phyloP scores from a whole-genome alignment of 2,113 vertebrate genomes.

The Falcunculus frontatus region DNA sequence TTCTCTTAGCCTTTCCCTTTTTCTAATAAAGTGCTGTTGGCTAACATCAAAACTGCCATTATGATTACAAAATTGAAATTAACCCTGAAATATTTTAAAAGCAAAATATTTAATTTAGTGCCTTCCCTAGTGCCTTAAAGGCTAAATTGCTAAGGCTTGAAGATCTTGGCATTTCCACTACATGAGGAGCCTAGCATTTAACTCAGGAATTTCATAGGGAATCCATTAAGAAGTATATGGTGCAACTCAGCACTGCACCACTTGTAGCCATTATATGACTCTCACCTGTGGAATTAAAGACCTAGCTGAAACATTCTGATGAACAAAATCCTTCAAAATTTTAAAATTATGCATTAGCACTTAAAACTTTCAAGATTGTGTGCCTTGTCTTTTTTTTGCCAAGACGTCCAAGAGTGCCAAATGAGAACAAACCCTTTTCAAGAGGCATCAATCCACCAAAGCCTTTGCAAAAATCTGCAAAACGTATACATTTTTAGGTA shows the following conservation, averaged over 20 bases:
- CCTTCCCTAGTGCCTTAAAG: not conserved
- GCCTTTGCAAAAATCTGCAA: not conserved
- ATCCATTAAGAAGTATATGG: not conserved
- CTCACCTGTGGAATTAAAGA: not conserved
- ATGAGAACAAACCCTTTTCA: not conserved
- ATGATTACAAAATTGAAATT: not conserved
- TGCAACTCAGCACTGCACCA: not conserved
- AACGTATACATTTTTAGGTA: not conserved
- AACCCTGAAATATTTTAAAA: not conserved
- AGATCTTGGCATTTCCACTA: not conserved
- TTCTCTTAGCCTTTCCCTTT: not conserved
- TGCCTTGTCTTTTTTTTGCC: not conserved
- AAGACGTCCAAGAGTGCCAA: not conserved
- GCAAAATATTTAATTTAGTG: not conserved
- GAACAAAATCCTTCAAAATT: not conserved
- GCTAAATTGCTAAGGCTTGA: not conserved
- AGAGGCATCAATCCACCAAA: not conserved
- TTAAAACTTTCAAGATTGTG: not conserved
- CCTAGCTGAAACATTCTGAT: not conserved
- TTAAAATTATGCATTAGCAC: not conserved
- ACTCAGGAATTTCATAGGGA: not conserved
- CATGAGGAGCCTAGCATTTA: not conserved
- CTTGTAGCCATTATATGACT: not conserved
- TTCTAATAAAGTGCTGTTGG: not conserved
- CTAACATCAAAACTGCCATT: not conserved